Base-by-base conservation (phyloP, 2,797 vertebrate species). In the Vultur gryphus region DNA sequence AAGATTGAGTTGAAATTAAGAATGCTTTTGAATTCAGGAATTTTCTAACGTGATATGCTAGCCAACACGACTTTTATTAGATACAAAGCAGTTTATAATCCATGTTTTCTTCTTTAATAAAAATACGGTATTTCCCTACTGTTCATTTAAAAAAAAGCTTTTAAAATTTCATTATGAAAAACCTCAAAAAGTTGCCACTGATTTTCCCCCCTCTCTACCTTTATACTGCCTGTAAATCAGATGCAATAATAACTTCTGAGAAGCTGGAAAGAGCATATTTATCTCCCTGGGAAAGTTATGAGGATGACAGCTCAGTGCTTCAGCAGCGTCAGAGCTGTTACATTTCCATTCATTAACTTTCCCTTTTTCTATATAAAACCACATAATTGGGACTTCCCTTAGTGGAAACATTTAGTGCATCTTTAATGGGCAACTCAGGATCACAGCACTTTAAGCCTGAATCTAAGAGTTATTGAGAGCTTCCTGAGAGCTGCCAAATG, bases 311-410 rank as follows among this genome's bases (percentile, higher is more conserved):
- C 93, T 95, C 79, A 91, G 88, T 86, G 71, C 84, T 69, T 67
- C 67, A 82, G 51, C 41, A 72, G 65, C 58, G 3, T 96, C 97
- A 94, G 90, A 78, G 87, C 90, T 84, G 35, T 87, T 95, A 90
- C 82, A 93, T 96, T 95, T 96, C 95, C 95, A 90, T 95, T 96
- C 93, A 96, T 95, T 97, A 96, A 91, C 72, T 93, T 91, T 76
- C 90, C 48, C 49, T 96, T 96, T 93, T 96, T 94, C 80, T 91
- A 78, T 94, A 93, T 95, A 96, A 96, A 97, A 95, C 24, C 37
- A 69, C 44, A 84, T 94, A 95, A 96, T 87, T 96, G 94, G 96
- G 94, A 95, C 94, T 94, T 96, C 93, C 95, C 92, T 95, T 92
- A 91, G 89, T 93, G 89, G 91, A 94, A 96, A 85, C 82, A 76